These are phyloP conservation scores for Nomia melanderi DNA, from an alignment of 1,140 invertebrate species.

Conservation along the genomic window DNA sequence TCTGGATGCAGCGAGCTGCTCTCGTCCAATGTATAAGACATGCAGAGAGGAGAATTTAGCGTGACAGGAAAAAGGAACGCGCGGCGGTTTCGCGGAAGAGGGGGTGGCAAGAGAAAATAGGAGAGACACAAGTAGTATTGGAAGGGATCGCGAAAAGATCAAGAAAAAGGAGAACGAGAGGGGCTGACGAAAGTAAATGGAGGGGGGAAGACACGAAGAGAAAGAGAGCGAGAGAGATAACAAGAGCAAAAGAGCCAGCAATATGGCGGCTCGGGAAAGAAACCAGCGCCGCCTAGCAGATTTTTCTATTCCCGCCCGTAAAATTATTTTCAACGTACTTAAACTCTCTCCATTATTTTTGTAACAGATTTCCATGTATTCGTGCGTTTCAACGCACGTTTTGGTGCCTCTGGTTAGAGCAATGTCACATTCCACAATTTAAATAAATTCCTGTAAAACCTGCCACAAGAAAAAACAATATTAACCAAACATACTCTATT, in stretches of 20 bases:
- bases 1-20: background rate
- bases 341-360: background rate
- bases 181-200: conserved; percentile 40
- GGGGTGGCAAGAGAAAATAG: conserved; percentile 37
- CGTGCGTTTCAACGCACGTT: too few species aligned
- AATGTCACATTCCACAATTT: background rate
- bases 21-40: background rate
- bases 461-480: background rate
- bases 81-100: conserved; percentile 16
- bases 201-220: conserved; percentile 10
- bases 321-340: conserved; percentile 27
- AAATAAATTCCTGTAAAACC: background rate
- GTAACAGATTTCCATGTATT: too few species aligned
- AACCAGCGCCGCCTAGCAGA: conserved; percentile 75
- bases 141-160: conserved; percentile 53
- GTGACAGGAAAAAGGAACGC: conserved; percentile 32
- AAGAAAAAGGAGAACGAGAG: conserved; percentile 38
- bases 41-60: conserved; percentile 13
- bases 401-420: too few species aligned
- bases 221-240: conserved; percentile 61
- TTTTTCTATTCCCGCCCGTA: conserved; percentile 76
- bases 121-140: conserved; percentile 37
- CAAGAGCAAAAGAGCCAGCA: conserved; percentile 71
- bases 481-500: background rate
- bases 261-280: conserved; percentile 71